These are phyloP conservation scores for Ophioninae sp. DNA, from an alignment of 2,888 invertebrate genomes.

Conservation along the genomic window DNA sequence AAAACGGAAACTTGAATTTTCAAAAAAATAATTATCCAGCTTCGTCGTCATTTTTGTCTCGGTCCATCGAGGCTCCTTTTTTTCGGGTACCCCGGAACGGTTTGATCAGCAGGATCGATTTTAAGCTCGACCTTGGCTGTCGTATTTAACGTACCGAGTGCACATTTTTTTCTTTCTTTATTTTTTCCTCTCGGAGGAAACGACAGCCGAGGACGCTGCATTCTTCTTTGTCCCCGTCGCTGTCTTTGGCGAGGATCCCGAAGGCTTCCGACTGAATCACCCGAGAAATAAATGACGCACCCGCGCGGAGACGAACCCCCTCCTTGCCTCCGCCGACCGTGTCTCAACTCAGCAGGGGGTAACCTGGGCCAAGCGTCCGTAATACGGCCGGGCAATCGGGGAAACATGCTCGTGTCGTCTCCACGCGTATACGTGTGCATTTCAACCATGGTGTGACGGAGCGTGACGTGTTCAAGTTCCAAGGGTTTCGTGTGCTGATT, in stretches of 20 bases:
- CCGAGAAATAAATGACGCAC: constrained; percentile 53
- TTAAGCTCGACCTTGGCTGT: not conserved
- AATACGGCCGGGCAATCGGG: constrained; percentile 43
- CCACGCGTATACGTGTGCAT: constrained; percentile 17
- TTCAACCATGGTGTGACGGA: constrained; percentile 35
- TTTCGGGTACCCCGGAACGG: not conserved
- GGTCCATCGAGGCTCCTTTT: not conserved
- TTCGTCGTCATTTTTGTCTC: not conserved
- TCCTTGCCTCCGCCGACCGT: constrained; percentile 4
- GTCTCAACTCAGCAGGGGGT: constrained; percentile 38
- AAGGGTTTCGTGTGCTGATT: constrained; percentile 57
- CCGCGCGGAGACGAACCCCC: constrained; percentile 9
- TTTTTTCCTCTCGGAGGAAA: not conserved
- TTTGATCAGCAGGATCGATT: constrained; percentile 7
- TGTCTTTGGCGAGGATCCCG: constrained; percentile 24
- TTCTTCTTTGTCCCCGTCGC: constrained; percentile 17
- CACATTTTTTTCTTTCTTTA: not conserved
- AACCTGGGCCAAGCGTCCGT: constrained; percentile 57
- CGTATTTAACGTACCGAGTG: not conserved
- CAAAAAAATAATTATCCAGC: not conserved
- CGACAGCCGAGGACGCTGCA: constrained; percentile 2
- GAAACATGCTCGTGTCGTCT: constrained; percentile 43
- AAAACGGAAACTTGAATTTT: no score
- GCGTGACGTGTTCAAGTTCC: constrained; percentile 55
- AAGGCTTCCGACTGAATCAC: constrained; percentile 54